Evolutionary conservation across 2,113 vertebrate genomes (phyloP).

Genomic region (Chinchilla lanigera): DNA sequence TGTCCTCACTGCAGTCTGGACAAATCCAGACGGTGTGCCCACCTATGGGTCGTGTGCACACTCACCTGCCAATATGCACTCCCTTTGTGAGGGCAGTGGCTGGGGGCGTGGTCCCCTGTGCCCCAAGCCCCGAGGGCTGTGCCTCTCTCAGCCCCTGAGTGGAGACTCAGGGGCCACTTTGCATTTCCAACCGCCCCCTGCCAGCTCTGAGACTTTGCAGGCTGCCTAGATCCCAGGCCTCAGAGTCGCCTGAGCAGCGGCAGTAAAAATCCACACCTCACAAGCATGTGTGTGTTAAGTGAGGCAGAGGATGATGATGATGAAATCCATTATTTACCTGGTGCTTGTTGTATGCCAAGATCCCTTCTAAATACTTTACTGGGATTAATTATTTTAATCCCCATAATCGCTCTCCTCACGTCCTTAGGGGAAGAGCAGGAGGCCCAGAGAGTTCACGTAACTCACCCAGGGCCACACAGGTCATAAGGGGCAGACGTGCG

Average conservation of each 20-base stretch:
- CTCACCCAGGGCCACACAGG: not conserved
- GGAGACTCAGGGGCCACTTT: not conserved
- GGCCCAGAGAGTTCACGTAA: not conserved
- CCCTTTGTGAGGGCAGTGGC: not conserved
- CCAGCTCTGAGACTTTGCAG: not conserved
- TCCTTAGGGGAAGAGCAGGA: not conserved
- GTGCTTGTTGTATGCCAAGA: rapidly evolving
- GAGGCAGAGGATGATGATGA: no score
- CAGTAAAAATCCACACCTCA: no score
- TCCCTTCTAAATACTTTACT: not conserved
- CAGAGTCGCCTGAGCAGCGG: not conserved
- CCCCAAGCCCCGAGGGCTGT: not conserved
- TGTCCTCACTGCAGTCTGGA: not conserved
- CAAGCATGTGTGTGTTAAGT: rapidly evolving
- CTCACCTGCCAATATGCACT: not conserved
- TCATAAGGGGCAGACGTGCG: not conserved
- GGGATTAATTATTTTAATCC: not conserved
- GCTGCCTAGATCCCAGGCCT: not conserved
- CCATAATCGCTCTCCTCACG: rapidly evolving
- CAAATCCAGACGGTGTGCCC: not conserved
- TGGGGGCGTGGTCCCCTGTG: no score
- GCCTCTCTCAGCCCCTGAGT: not conserved
- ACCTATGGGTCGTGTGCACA: not conserved
- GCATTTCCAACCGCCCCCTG: not conserved
- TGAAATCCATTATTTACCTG: not conserved